Evolutionary conservation across 2,113 vertebrate species (phyloP).

Genomic region (Pygoscelis antarcticus): DNA sequence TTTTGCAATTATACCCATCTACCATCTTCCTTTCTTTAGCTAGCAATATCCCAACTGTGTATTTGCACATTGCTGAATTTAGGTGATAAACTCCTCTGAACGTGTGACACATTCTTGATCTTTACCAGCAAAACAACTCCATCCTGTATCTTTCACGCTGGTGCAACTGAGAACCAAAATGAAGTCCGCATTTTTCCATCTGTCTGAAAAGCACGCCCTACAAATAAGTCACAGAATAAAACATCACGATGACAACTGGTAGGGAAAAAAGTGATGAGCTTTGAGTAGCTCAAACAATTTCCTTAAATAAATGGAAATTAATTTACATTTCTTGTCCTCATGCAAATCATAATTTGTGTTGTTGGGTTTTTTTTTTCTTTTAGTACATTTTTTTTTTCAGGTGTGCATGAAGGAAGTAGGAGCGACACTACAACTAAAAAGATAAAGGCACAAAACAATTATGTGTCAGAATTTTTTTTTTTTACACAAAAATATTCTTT

Average conservation of each 20-base stretch:
- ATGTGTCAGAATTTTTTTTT: neutral
- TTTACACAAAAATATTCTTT: neutral
- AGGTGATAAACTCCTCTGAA: neutral
- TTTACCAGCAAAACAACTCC: neutral
- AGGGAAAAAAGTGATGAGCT: neutral
- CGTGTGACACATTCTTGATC: neutral
- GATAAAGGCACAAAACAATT: neutral
- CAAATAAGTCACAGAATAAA: neutral
- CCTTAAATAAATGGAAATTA: neutral
- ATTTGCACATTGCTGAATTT: neutral
- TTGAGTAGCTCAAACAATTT: neutral
- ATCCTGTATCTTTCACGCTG: neutral
- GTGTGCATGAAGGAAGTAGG: neutral
- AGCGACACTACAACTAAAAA: neutral
- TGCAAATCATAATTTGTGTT: neutral
- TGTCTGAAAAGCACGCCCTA: neutral
- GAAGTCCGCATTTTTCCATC: neutral
- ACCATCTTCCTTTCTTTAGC: neutral
- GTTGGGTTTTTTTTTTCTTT: neutral
- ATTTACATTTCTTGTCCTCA: neutral
- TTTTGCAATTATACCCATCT: neutral
- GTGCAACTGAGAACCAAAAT: neutral
- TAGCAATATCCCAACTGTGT: neutral
- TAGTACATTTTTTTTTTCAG: neutral
- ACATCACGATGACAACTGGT: neutral